Evolutionary conservation across 2,888 invertebrate species (phyloP).

Genomic region (Crematogaster levior): DNA sequence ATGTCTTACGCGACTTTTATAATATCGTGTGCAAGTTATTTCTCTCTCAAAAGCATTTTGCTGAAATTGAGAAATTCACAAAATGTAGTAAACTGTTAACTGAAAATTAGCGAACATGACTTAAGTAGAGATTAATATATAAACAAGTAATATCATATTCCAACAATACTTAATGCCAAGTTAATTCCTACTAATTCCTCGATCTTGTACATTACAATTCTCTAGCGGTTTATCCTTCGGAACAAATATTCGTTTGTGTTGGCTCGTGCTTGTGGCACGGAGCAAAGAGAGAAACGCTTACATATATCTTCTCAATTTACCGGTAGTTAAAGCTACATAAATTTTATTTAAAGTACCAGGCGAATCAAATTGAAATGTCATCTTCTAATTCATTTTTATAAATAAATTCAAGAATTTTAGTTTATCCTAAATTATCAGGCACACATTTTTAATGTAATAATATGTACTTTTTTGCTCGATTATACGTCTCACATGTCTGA

Average conservation of each 20-base stretch:
- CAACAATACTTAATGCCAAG: constrained; percentile 16
- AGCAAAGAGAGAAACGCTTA: neutral
- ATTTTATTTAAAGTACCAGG: neutral
- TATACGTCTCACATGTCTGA: neutral
- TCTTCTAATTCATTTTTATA: neutral
- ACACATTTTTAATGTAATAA: neutral
- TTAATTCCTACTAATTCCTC: constrained; percentile 34
- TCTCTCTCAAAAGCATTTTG: neutral
- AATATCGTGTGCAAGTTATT: neutral
- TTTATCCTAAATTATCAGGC: neutral
- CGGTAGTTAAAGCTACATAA: neutral
- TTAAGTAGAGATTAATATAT: neutral
- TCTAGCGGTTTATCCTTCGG: constrained; percentile 26
- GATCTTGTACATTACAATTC: constrained; percentile 23
- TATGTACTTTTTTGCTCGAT: neutral
- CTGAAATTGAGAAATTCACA: neutral
- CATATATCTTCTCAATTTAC: constrained; percentile 32
- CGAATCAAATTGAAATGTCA: constrained; percentile 2
- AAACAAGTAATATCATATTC: constrained; percentile 6
- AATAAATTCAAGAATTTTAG: neutral
- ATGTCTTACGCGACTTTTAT: neutral
- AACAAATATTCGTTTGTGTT: constrained; percentile 26
- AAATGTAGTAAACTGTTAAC: neutral
- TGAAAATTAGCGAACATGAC: neutral
- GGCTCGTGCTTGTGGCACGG: neutral